Evolutionary conservation across 2,888 invertebrate species (phyloP).

Genomic region (Cerceris ruficornis): DNA sequence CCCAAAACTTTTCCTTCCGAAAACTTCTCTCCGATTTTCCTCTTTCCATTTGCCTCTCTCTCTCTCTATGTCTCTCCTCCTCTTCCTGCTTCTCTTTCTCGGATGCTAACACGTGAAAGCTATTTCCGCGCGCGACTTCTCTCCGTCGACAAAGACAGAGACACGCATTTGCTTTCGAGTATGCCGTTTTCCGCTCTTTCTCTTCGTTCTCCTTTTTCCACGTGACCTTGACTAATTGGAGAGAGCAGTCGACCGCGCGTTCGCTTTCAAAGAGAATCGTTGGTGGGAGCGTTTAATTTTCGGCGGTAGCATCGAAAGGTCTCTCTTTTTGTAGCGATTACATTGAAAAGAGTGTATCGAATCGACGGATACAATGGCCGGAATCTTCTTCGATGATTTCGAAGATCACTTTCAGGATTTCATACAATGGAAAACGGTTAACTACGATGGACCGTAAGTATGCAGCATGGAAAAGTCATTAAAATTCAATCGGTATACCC

Average conservation of each 20-base stretch:
- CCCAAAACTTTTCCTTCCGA: conserved; percentile 56
- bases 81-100: background rate
- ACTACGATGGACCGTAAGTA: no score
- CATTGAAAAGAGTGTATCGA: background rate
- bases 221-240: conserved; percentile 54
- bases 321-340: background rate
- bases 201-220: conserved; percentile 3
- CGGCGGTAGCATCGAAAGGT: background rate
- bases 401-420: no score
- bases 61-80: background rate
- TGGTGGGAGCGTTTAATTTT: conserved; percentile 15
- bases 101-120: conserved; percentile 32
- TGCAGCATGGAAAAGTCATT: background rate
- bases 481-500: conserved; percentile 5
- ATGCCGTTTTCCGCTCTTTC: conserved; percentile 27
- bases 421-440: no score
- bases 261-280: background rate
- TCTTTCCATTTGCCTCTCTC: conserved; percentile 1
- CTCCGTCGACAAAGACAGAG: conserved; percentile 5
- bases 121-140: conserved; percentile 42
- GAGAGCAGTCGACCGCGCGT: conserved; percentile 15
- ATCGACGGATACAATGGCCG: no score
- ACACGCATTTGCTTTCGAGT: conserved; percentile 12
- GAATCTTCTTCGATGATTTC: no score
- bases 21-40: conserved; percentile 5